A percentile compares a stretch with the other conserved stretches of the same genome.
Evolutionary conservation across 2,888 invertebrate genomes (phyloP).

Genomic region (Minunthozetes semirufus): DNA sequence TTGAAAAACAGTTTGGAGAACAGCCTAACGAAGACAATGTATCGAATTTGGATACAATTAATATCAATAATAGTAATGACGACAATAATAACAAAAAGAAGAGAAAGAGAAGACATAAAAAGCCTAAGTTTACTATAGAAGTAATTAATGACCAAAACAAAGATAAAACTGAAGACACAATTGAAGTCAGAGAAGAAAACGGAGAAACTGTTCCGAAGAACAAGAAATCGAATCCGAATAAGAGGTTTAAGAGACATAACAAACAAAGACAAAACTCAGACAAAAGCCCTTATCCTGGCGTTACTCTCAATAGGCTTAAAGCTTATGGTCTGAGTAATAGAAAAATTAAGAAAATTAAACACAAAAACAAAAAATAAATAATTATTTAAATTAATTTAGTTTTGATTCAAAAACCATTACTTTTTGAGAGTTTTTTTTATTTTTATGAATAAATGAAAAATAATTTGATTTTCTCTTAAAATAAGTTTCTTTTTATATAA

Average conservation of each 20-base stretch:
- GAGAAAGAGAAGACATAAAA: slow-evolving; percentile 28
- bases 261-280: not conserved
- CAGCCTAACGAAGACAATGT: not conserved
- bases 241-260: not conserved
- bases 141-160: not conserved
- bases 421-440: too few species aligned
- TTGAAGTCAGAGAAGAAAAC: too few species aligned
- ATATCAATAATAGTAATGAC: not conserved
- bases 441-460: too few species aligned
- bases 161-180: too few species aligned
- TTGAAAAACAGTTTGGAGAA: slow-evolving; percentile 47
- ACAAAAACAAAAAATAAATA: not conserved
- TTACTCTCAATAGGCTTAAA: slow-evolving; percentile 36
- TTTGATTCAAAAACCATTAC: not conserved
- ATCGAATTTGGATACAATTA: not conserved
- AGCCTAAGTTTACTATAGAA: not conserved
- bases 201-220: not conserved
- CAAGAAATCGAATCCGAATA: slow-evolving; percentile 23
- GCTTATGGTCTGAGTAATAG: slow-evolving; percentile 40
- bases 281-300: slow-evolving; percentile 12
- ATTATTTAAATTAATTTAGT: not conserved
- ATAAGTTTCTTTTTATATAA: too few species aligned
- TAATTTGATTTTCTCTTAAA: too few species aligned
- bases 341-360: slow-evolving; percentile 32
- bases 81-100: slow-evolving; percentile 14